A percentile compares a stretch with the other conserved stretches of the same genome.
phyloP scores from a whole-genome alignment of 2,888 invertebrate species.

The Tinea semifulvella region DNA sequence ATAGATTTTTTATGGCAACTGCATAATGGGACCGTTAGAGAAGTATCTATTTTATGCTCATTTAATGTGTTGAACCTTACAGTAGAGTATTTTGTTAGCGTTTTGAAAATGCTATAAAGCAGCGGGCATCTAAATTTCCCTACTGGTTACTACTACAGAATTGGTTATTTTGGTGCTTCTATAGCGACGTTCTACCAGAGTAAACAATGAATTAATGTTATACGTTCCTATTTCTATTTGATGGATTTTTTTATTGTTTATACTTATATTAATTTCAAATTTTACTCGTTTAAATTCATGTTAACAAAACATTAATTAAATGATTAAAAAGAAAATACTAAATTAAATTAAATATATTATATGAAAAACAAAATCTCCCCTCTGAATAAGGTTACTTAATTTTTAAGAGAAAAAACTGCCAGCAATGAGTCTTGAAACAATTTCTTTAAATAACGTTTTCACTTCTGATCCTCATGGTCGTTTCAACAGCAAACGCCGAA shows the following conservation, averaged over 20 bases:
- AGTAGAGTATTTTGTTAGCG: conserved; percentile 29
- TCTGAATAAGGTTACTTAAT: too few relatives aligned
- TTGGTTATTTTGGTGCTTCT: conserved; percentile 9
- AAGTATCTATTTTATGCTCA: conserved; percentile 35
- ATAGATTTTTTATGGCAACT: conserved; percentile 9
- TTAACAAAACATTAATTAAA: too few relatives aligned
- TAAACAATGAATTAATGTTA: conserved; percentile 34
- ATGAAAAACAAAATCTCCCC: too few relatives aligned
- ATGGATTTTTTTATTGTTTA: conserved; percentile 26
- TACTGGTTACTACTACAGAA: background rate
- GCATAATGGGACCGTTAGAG: conserved; percentile 24
- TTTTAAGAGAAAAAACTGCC: too few relatives aligned
- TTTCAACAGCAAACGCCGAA: too few relatives aligned
- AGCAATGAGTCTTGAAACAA: too few relatives aligned
- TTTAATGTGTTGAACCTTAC: conserved; percentile 43
- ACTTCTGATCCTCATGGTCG: too few relatives aligned
- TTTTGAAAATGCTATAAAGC: conserved; percentile 33
- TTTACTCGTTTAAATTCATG: too few relatives aligned
- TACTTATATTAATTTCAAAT: too few relatives aligned
- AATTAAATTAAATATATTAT: too few relatives aligned
- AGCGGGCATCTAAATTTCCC: conserved; percentile 31
- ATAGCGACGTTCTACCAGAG: conserved; percentile 18
- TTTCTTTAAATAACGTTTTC: too few relatives aligned
- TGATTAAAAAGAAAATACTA: too few relatives aligned
- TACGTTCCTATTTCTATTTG: conserved; percentile 12